A percentile compares a stretch with the other conserved stretches of the same genome.
phyloP scores from a whole-genome alignment of 2,888 invertebrate genomes.

The Oligia latruncula region DNA sequence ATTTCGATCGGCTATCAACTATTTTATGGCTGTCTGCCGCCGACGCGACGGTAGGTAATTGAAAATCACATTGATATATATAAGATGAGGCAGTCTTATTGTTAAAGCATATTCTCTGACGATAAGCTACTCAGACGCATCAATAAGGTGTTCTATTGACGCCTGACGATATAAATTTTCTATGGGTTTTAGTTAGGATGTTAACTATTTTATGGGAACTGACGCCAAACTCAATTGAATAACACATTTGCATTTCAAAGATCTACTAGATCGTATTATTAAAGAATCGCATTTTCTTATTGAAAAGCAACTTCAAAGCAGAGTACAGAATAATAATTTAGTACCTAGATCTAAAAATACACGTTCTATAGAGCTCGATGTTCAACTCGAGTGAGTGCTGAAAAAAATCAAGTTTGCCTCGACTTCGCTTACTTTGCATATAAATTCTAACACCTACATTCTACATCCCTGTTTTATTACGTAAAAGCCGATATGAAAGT shows the following conservation, averaged over 20 bases:
- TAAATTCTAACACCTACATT: slow-evolving; percentile 64
- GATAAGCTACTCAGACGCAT: slow-evolving; percentile 10
- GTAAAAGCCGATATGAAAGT: slow-evolving; percentile 73
- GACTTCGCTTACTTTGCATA: slow-evolving; percentile 64
- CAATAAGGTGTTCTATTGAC: neutral
- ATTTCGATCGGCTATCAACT: slow-evolving; percentile 46
- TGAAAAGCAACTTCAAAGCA: slow-evolving; percentile 22
- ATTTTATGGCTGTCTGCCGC: slow-evolving; percentile 43
- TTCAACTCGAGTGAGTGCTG: slow-evolving; percentile 38
- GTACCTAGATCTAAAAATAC: slow-evolving; percentile 43
- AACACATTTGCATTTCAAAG: slow-evolving; percentile 25
- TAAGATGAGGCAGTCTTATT: slow-evolving; percentile 18
- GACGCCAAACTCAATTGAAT: slow-evolving; percentile 8
- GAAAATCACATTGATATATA: slow-evolving; percentile 49
- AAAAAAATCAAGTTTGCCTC: slow-evolving; percentile 61
- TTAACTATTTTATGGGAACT: slow-evolving; percentile 9
- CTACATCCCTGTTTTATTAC: slow-evolving; percentile 65
- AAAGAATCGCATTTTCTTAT: slow-evolving; percentile 29
- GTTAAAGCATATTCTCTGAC: slow-evolving; percentile 10
- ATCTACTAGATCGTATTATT: slow-evolving; percentile 10
- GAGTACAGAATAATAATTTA: slow-evolving; percentile 25
- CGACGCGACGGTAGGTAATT: slow-evolving; percentile 38
- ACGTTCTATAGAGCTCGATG: slow-evolving; percentile 29
- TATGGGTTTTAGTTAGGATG: neutral
- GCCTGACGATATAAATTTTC: neutral